A percentile compares a stretch with the other conserved stretches of the same genome.
phyloP scores from a whole-genome alignment of 2,797 vertebrate genomes.

The Bradypodion ventrale region DNA sequence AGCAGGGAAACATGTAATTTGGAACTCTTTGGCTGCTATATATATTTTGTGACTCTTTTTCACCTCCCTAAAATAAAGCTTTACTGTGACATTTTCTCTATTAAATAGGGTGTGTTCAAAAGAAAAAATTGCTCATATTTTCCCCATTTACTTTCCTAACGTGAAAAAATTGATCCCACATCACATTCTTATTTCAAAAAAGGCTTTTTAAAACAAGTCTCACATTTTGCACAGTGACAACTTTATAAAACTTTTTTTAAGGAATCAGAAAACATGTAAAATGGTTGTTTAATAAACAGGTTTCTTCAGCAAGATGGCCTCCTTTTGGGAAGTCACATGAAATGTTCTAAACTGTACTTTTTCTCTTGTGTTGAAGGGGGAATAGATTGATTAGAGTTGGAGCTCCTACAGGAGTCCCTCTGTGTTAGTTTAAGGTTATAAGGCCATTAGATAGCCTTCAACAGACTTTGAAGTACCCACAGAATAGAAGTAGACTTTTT shows the following conservation, averaged over 20 bases:
- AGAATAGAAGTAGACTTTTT: neutral
- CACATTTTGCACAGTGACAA: constrained; percentile 70
- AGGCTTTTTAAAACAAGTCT: constrained; percentile 61
- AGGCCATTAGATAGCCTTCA: neutral
- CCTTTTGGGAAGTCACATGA: constrained; percentile 27
- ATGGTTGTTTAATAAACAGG: constrained; percentile 16
- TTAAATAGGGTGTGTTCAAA: constrained; percentile 80
- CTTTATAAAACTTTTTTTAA: constrained; percentile 67
- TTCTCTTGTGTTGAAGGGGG: constrained; percentile 1
- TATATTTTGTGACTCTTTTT: constrained; percentile 72
- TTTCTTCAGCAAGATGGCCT: constrained; percentile 45
- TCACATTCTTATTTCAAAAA: constrained; percentile 80
- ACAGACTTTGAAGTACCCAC: neutral
- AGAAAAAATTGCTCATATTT: constrained; percentile 84
- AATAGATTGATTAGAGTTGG: neutral
- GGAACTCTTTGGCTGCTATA: constrained; percentile 69
- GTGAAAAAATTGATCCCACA: constrained; percentile 83
- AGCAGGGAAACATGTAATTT: constrained; percentile 56
- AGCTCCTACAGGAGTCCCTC: neutral
- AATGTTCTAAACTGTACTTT: constrained; percentile 24
- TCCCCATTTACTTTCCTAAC: constrained; percentile 79
- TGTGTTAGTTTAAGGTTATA: too few relatives aligned
- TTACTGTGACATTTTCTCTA: constrained; percentile 76
- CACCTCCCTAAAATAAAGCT: constrained; percentile 71
- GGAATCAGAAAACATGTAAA: constrained; percentile 56